phyloP scores from a whole-genome alignment of 2,797 vertebrate species.

The Rhodeus uyekii region DNA sequence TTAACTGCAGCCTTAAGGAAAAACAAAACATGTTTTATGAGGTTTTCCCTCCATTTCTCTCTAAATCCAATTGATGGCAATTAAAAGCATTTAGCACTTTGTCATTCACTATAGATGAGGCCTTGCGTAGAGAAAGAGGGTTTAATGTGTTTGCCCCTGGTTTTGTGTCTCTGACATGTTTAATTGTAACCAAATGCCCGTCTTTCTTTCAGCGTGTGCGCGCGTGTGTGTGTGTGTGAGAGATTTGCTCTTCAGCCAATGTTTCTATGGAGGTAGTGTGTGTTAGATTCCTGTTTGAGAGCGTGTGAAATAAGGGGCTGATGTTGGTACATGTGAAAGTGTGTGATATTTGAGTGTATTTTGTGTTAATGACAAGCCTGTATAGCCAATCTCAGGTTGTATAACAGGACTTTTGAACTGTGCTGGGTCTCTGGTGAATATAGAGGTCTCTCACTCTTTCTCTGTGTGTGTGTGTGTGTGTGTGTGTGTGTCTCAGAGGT shows the following conservation, averaged over 20 bases:
- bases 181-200: constrained; percentile 31
- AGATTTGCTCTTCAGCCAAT: constrained; percentile 39
- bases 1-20: constrained; percentile 53
- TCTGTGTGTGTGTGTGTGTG: constrained; percentile 48
- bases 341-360: constrained; percentile 38
- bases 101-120: constrained; percentile 47
- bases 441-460: constrained; percentile 35
- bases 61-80: constrained; percentile 36
- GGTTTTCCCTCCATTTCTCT: constrained; percentile 41
- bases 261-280: constrained; percentile 9
- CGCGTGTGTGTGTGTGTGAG: constrained; percentile 40
- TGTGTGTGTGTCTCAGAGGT: constrained; percentile 58
- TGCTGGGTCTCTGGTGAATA: constrained; percentile 32
- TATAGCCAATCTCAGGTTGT: constrained; percentile 33
- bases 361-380: constrained; percentile 34
- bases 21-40: constrained; percentile 40
- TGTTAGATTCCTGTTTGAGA: background rate
- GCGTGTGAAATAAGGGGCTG: background rate
- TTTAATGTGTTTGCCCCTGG: constrained; percentile 27
- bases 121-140: constrained; percentile 27
- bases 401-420: constrained; percentile 42
- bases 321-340: constrained; percentile 17
- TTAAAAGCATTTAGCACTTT: constrained; percentile 41
- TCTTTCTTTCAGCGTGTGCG: constrained; percentile 32
- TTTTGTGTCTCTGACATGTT: constrained; percentile 39